Percentiles rank a stretch among this genome's conserved stretches.
Evolutionary conservation across 2,113 vertebrate genomes (phyloP).

Genomic region (Semnornis frantzii): DNA sequence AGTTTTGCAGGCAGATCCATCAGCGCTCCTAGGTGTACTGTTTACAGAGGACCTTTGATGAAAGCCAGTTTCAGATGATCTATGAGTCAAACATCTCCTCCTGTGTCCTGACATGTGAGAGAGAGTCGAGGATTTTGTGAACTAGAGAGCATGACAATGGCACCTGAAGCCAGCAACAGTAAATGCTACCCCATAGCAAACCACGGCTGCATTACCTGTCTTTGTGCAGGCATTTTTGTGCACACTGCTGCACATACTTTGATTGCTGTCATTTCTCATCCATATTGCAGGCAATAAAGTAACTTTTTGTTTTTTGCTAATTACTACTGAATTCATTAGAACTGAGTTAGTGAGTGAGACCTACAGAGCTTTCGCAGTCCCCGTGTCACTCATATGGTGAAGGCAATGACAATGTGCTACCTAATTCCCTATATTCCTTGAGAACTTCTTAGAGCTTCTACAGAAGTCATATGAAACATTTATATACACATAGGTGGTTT

Average conservation of each 20-base stretch:
- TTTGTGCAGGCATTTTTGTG: background rate
- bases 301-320: background rate
- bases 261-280: background rate
- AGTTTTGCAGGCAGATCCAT: background rate
- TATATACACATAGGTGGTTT: background rate
- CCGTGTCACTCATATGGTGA: fast-evolving
- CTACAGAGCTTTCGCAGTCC: background rate
- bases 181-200: background rate
- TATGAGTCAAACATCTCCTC: background rate
- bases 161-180: background rate
- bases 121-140: background rate
- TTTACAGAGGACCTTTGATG: background rate
- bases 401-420: background rate
- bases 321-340: background rate
- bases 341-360: background rate
- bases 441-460: background rate
- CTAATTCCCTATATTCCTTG: background rate
- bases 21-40: background rate
- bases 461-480: background rate
- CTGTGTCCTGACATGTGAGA: background rate
- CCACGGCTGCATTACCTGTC: background rate
- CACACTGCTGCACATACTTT: background rate
- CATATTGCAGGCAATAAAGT: background rate
- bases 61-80: background rate
- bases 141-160: background rate